A percentile compares a stretch with the other conserved stretches of the same genome.
phyloP scores from a whole-genome alignment of 2,888 invertebrate species.

The Hyles lineata region DNA sequence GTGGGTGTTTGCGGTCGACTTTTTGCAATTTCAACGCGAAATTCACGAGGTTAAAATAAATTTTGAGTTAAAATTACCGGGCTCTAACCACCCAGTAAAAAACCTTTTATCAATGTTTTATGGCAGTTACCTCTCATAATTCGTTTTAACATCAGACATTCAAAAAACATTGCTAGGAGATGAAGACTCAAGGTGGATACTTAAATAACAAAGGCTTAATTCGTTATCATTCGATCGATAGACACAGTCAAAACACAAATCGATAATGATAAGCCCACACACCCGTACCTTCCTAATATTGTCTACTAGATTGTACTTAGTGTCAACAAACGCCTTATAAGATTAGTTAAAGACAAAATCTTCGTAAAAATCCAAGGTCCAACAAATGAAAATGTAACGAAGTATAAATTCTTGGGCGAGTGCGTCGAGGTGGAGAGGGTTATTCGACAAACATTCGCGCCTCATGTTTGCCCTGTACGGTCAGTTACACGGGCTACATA shows the following conservation, averaged over 20 bases:
- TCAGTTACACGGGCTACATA: slow-evolving; percentile 79
- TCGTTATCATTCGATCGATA: too few relatives aligned
- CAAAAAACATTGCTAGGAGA: too few relatives aligned
- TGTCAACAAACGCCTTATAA: neutral
- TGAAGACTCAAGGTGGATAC: too few relatives aligned
- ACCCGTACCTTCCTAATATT: too few relatives aligned
- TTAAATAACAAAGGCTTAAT: too few relatives aligned
- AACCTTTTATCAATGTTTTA: too few relatives aligned
- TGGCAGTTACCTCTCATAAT: too few relatives aligned
- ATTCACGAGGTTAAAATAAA: neutral
- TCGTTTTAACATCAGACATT: too few relatives aligned
- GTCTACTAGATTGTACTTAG: too few relatives aligned
- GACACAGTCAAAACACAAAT: too few relatives aligned
- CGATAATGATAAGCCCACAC: too few relatives aligned
- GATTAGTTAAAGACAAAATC: neutral
- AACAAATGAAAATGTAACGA: slow-evolving; percentile 54
- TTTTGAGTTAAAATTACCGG: neutral
- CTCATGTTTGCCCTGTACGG: slow-evolving; percentile 76
- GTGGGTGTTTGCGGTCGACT: slow-evolving; percentile 1
- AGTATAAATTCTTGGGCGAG: slow-evolving; percentile 59
- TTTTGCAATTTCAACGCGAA: neutral
- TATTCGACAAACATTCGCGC: slow-evolving; percentile 51
- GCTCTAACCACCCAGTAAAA: too few relatives aligned
- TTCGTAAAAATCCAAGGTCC: neutral
- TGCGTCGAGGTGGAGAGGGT: slow-evolving; percentile 42